These are phyloP conservation scores for Wasmannia auropunctata DNA, from an alignment of 1,140 invertebrate species.

Conservation along the genomic window DNA sequence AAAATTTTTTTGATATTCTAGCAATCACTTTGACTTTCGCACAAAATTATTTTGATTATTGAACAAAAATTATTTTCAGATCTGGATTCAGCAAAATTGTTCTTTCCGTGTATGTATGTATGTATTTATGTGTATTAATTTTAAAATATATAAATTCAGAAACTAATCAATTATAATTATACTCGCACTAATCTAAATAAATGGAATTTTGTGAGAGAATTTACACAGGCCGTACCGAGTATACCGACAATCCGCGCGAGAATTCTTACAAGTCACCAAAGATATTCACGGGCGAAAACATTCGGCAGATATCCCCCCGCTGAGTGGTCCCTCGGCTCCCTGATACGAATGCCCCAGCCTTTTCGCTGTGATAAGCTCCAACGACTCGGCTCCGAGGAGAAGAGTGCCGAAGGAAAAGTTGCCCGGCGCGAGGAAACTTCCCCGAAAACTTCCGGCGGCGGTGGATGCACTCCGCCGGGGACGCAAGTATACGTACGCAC, in stretches of 20 bases:
- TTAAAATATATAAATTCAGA: no score
- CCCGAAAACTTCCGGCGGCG: slow-evolving; percentile 57
- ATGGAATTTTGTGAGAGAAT: neutral
- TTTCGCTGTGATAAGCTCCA: slow-evolving; percentile 42
- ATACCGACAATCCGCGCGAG: neutral
- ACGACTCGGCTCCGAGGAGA: slow-evolving; percentile 6
- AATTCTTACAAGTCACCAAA: slow-evolving; percentile 25
- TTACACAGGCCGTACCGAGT: neutral
- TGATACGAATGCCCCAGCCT: slow-evolving; percentile 32
- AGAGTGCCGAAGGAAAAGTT: slow-evolving; percentile 62
- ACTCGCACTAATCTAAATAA: neutral
- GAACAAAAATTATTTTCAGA: no score
- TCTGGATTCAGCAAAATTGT: no score
- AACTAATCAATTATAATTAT: neutral
- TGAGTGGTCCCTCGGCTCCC: slow-evolving; percentile 33
- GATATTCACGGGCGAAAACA: slow-evolving; percentile 2
- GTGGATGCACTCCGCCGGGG: slow-evolving; percentile 43
- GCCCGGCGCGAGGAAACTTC: slow-evolving; percentile 31
- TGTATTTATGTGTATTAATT: no score
- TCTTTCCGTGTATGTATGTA: no score
- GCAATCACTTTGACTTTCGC: no score
- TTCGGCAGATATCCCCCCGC: slow-evolving; percentile 35
- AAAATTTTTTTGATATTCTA: no score
- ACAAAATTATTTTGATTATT: no score
- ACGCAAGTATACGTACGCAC: slow-evolving; percentile 66